These are phyloP conservation scores for Alexandromys fortis DNA, from an alignment of 2,113 vertebrate genomes.

Conservation along the genomic window DNA sequence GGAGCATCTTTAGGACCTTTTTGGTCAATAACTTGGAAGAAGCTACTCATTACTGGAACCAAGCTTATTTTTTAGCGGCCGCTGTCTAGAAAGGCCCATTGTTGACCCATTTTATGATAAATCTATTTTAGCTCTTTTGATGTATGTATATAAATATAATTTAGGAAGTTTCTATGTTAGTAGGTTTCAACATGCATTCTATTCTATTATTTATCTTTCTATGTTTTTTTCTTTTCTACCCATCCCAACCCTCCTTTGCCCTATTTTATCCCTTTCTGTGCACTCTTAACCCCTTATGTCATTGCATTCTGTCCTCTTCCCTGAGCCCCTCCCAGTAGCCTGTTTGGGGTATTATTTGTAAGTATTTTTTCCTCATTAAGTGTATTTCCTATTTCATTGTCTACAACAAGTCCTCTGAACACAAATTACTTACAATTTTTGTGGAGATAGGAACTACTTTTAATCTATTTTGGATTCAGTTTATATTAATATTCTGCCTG, in stretches of 20 bases:
- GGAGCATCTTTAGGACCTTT: not conserved
- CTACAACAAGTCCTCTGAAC: not conserved
- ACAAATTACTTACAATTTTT: not conserved
- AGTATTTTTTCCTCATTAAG: not conserved
- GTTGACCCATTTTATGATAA: not conserved
- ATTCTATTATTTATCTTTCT: not conserved
- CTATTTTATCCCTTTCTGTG: not conserved
- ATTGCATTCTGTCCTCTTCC: not conserved
- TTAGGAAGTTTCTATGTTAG: not conserved
- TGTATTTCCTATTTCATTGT: not conserved
- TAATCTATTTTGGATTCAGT: not conserved
- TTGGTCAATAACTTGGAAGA: not conserved
- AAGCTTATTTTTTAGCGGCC: not conserved
- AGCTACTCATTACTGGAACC: not conserved
- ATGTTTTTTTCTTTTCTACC: not conserved
- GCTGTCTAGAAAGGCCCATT: not conserved
- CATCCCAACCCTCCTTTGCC: too few relatives aligned
- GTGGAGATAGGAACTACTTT: not conserved
- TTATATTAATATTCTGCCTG: not conserved
- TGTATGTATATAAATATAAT: not conserved
- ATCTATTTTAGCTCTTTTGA: not conserved
- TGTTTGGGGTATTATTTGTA: slow-evolving; percentile 18
- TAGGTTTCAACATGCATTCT: not conserved
- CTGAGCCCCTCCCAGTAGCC: not conserved
- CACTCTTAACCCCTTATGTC: not conserved